Conservation (phyloP, 2,113 vertebrate species). For the Actenoides lindsayi region DNA sequence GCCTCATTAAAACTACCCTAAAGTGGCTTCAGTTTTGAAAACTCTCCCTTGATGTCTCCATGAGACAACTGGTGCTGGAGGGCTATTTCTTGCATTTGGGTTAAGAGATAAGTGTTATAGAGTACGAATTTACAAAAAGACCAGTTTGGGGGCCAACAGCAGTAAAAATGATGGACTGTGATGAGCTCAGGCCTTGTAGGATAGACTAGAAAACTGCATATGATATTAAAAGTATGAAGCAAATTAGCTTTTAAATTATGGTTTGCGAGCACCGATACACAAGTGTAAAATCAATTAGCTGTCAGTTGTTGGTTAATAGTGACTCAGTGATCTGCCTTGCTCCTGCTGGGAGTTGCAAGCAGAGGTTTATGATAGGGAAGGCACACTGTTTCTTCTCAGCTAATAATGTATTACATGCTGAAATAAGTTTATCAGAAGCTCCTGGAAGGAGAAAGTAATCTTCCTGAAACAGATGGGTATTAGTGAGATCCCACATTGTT, state of each 20-base stretch:
- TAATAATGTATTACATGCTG: neutral
- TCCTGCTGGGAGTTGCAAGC: neutral
- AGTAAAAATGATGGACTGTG: neutral
- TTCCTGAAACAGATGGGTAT: neutral
- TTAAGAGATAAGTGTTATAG: neutral
- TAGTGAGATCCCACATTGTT: neutral
- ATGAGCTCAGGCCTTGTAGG: neutral
- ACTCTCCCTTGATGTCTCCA: neutral
- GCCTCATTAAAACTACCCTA: conserved; percentile 74
- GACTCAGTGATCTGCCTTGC: neutral
- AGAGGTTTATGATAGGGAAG: neutral
- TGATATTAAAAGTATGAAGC: conserved; percentile 27
- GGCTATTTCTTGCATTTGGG: neutral
- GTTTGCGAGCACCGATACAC: neutral
- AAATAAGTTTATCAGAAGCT: neutral
- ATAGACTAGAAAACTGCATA: neutral
- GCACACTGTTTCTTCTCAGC: neutral
- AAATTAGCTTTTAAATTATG: conserved; percentile 58
- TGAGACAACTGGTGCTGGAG: neutral
- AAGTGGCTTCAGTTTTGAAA: conserved; percentile 35
- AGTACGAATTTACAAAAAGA: neutral
- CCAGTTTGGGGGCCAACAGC: neutral
- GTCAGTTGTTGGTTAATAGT: conserved; percentile 1
- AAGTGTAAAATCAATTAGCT: conserved; percentile 41
- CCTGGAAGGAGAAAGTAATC: neutral